phyloP scores from a whole-genome alignment of 2,797 vertebrate species.

The Choloepus didactylus region DNA sequence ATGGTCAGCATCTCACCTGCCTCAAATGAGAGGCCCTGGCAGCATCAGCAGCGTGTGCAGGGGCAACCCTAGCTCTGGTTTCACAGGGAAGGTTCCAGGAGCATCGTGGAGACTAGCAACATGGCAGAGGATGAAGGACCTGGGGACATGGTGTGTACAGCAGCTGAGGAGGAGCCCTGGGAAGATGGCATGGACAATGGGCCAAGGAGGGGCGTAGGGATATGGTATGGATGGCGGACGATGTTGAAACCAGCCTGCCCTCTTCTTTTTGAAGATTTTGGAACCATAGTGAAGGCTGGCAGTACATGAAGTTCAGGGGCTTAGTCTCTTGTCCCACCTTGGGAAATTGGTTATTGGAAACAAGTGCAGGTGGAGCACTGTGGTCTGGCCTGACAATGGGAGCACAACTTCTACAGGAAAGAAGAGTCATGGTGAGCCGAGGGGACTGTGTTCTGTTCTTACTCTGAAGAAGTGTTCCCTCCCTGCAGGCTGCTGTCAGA shows the following conservation, averaged over 20 bases:
- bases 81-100: background rate
- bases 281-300: too few relatives aligned
- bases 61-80: background rate
- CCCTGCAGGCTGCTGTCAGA: background rate
- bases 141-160: too few relatives aligned
- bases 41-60: fast-evolving
- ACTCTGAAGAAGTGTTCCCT: background rate
- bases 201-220: too few relatives aligned
- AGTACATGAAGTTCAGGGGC: background rate
- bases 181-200: background rate
- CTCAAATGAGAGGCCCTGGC: background rate
- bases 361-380: too few relatives aligned
- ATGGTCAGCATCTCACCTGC: background rate
- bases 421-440: background rate
- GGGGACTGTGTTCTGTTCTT: background rate
- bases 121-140: too few relatives aligned
- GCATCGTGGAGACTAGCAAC: background rate
- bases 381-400: background rate
- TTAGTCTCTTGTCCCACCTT: background rate
- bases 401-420: background rate
- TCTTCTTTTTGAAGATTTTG: background rate
- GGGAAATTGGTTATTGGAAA: background rate
- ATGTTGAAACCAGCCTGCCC: background rate
- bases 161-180: background rate
- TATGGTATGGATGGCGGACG: too few relatives aligned